phyloP scores from a whole-genome alignment of 2,797 vertebrate species.

The Pseudocheirus occidentalis region DNA sequence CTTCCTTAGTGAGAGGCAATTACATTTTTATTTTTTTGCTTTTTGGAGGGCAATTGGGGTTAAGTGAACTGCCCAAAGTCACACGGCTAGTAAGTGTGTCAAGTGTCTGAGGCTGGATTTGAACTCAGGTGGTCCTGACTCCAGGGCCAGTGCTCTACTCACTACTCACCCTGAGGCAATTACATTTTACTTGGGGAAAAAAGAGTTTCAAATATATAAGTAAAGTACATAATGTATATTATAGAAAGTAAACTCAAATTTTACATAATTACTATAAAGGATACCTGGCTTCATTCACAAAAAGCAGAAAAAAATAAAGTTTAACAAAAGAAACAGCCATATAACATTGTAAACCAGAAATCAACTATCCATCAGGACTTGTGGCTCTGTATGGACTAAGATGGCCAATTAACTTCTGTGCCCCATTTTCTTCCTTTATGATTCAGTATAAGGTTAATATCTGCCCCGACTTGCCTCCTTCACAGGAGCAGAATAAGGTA shows the following conservation, averaged over 20 bases:
- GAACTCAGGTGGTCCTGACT: no score
- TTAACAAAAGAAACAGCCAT: not conserved
- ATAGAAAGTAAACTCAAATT: conserved; percentile 19
- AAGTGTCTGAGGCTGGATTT: no score
- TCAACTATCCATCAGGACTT: not conserved
- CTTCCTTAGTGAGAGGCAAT: not conserved
- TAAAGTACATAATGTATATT: no score
- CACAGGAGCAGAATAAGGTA: no score
- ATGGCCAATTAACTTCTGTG: not conserved
- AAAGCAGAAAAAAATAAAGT: not conserved
- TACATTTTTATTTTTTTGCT: no score
- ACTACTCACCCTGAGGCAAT: no score
- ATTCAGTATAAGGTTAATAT: not conserved
- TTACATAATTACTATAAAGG: not conserved
- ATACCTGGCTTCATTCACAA: not conserved
- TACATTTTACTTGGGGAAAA: not conserved
- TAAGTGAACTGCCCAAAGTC: no score
- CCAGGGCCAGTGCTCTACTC: no score
- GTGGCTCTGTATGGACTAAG: not conserved
- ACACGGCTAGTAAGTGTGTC: no score
- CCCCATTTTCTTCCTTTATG: not conserved
- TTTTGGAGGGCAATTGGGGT: no score
- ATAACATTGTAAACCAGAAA: not conserved
- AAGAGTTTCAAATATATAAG: not conserved
- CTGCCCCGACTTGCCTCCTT: no score